These are phyloP conservation scores for Dysmachus trigonus DNA, from an alignment of 2,888 invertebrate species.

Conservation along the genomic window DNA sequence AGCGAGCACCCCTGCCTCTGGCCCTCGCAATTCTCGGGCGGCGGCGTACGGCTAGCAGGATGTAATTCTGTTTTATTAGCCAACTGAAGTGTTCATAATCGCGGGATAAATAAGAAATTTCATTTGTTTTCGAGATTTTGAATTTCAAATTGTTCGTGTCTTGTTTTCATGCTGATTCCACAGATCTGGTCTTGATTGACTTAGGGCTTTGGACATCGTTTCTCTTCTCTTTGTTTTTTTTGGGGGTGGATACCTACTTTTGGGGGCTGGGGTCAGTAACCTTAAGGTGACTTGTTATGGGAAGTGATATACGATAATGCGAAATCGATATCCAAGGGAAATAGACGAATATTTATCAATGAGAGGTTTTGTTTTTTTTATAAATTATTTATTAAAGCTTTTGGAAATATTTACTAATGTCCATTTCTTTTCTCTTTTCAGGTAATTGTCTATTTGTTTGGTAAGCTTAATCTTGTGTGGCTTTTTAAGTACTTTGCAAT, in stretches of 20 bases:
- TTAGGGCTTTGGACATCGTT: neutral
- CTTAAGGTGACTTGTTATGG: neutral
- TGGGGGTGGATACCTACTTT: neutral
- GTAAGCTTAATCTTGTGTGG: neutral
- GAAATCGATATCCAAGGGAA: neutral
- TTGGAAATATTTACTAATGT: neutral
- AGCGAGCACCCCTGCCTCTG: neutral
- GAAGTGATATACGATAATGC: neutral
- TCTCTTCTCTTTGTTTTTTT: neutral
- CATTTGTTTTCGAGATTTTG: neutral
- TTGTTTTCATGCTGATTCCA: neutral
- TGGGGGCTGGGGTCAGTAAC: neutral
- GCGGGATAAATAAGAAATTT: slow-evolving; percentile 19
- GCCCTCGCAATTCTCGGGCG: neutral
- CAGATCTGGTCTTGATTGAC: neutral
- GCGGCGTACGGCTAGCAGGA: neutral
- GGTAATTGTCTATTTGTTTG: neutral
- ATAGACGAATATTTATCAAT: neutral
- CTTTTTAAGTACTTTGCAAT: neutral
- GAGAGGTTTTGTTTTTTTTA: too few species aligned
- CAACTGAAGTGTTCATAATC: slow-evolving; percentile 24
- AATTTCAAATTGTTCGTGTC: slow-evolving; percentile 2
- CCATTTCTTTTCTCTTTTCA: neutral
- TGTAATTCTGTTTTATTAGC: slow-evolving; percentile 23
- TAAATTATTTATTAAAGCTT: neutral